Base-by-base conservation (phyloP, 2,113 vertebrate genomes). In the Bubo blakistoni region DNA sequence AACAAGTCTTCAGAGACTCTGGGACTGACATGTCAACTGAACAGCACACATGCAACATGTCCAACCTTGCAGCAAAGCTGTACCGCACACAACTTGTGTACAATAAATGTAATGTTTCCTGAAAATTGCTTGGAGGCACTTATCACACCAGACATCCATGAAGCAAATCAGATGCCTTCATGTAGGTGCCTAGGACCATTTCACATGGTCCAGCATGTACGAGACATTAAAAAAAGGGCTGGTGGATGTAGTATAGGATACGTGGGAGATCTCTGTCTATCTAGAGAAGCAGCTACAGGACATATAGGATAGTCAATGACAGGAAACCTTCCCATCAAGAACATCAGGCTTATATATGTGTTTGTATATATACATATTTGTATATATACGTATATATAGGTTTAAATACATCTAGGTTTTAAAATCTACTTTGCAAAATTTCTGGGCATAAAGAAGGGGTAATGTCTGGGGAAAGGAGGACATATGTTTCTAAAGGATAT, bases 281-380 rank as follows among this genome's bases (percentile, higher is more conserved):
- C 42, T 69, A 49, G 27, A 79, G 24, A 85, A 57, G 8, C 27
- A 51, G 8, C 36, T 86, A n/a, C 20, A 81, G 42, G 49, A 74
- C 32, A 27, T 69, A 74, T 13, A 9, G n/a, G 18, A 26, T 85
- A 52, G 10, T 22, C 36, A 15, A 10, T 65, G 77, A 54, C 24
- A 34, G 21, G 21, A 77, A 77, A 36, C 18, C 42, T 36, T 59
- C 40, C 26, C 16, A 58, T 71, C 10, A 54, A 36, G 46, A 90
- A 27, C 10, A 40, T 52, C 44, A 81, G 49, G 32, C 7, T 30
- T 51, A 58, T 12, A 54, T 24, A 25, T 40, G 26, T 8, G 42
- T 1, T 3, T 8, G 4, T n/a, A 19, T 66, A 9, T 44, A 5
- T 51, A 34, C 5, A 38, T 8, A 52, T 1, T 3, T 8, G 4